Evolutionary conservation across 2,113 vertebrate genomes (phyloP), one percentile per base, ranked within the genome.

Genomic region (Dromiciops gliroides): DNA sequence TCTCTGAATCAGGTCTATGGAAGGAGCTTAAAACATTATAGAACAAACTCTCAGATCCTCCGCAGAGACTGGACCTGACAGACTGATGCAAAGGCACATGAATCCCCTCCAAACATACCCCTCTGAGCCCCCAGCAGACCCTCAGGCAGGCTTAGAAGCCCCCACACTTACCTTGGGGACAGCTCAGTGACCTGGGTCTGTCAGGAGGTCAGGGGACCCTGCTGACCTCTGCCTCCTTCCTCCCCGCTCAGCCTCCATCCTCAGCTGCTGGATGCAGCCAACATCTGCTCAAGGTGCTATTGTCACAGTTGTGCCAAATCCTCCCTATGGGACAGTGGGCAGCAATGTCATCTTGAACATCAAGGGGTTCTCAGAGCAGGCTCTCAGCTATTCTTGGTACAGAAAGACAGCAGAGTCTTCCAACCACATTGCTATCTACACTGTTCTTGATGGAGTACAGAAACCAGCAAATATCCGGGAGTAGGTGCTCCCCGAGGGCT

Each of bases 361-460:
- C 56, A 26, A 19, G 56, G 48, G 31, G 2, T 0, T 52, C n/a
- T 3, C 91, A 31, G 0, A 8, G 0, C 0, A 28, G 5, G 0
- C 1, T 8, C 0, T 0, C 0, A 26, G 0, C 22, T 96, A n/a
- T 48, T 0, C 0, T 1, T 98, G 97, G 97, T 3, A 24, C 95
- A 97, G 90, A 95, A 95, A 95, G 1, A 0, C 28, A 0, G 28
- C 9, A 23, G 0, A 0, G 0, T 0, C 0, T 3, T 1, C 23
- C 2, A 0, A 6, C 97, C 8, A 31, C 26, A 60, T 60, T 2
- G 0, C 0, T 31, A 0, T 14, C 1, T 53, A 83, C 22, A 0
- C 0, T 2, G 0, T 0, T 52, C 0, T 0, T 10, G 2, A 0
- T 22, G 0, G 25, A 3, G 0, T 0, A 3, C 0, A 0, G 0